Conservation (phyloP, 2,888 invertebrate genomes). For the Drosophila meridionalis region DNA sequence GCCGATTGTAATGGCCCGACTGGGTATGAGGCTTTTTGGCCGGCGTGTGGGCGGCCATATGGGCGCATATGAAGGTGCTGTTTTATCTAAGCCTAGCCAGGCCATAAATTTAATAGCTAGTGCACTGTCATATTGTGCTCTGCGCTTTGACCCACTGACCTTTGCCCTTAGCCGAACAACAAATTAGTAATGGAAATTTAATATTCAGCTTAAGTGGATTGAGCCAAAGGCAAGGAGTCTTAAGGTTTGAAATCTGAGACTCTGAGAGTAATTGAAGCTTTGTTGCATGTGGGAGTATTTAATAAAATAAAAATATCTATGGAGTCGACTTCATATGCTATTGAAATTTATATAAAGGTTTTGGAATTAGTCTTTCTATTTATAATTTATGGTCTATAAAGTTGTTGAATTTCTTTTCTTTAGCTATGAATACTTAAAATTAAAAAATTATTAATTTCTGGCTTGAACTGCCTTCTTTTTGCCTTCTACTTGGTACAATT, state of each 20-base stretch:
- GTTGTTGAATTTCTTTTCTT: no score
- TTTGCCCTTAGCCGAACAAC: constrained; percentile 1
- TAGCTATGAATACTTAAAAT: background rate
- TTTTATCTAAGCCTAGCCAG: constrained; percentile 40
- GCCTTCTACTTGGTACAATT: background rate
- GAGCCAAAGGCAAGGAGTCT: background rate
- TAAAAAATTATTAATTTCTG: no score
- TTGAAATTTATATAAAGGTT: background rate
- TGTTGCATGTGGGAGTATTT: background rate
- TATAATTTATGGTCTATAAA: no score
- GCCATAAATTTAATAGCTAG: constrained; percentile 62
- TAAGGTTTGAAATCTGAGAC: background rate
- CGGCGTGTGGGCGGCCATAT: constrained; percentile 44
- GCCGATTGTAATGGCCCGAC: constrained; percentile 65
- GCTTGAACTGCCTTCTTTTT: no score
- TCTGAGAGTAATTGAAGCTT: background rate
- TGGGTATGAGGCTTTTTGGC: constrained; percentile 14
- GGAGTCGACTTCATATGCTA: fast-evolving
- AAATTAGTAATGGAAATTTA: constrained; percentile 6
- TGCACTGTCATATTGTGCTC: constrained; percentile 2
- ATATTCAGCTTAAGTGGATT: background rate
- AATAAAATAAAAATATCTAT: background rate
- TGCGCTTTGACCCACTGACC: constrained; percentile 25
- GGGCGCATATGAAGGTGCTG: constrained; percentile 51
- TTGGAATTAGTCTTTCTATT: no score